Conservation (phyloP, 2,113 vertebrate species). For the Scomber scombrus region DNA sequence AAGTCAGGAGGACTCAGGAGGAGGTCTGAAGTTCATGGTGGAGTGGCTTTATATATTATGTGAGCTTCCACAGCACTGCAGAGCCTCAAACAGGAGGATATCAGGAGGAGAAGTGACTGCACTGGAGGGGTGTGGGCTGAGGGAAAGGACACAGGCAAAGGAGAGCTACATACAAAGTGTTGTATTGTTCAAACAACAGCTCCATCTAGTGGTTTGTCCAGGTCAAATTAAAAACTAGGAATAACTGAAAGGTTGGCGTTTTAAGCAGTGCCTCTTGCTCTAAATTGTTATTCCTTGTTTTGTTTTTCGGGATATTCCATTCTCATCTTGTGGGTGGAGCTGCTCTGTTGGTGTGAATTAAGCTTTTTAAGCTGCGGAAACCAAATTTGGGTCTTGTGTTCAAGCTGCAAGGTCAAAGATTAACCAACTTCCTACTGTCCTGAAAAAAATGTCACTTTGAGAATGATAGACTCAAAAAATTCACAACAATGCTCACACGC, state of each 20-base stretch:
- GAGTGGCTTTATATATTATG: constrained; percentile 3
- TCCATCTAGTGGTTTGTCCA: constrained; percentile 63
- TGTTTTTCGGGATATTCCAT: background rate
- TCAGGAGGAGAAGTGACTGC: constrained; percentile 32
- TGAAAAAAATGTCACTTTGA: no score
- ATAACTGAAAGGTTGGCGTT: background rate
- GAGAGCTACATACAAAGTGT: background rate
- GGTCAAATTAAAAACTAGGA: background rate
- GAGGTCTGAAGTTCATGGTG: constrained; percentile 5
- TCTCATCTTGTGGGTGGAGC: no score
- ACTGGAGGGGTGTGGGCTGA: constrained; percentile 40
- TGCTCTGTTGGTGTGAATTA: no score
- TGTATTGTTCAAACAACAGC: constrained; percentile 67
- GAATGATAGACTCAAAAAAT: no score
- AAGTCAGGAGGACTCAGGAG: background rate
- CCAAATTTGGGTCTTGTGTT: no score
- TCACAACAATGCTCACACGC: no score
- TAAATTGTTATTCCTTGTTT: constrained; percentile 3
- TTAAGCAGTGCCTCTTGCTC: background rate
- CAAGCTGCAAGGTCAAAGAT: no score
- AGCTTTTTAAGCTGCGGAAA: no score
- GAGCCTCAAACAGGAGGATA: constrained; percentile 8
- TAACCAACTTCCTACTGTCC: no score
- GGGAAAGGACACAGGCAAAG: background rate
- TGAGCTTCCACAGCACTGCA: constrained; percentile 31